phyloP scores from a whole-genome alignment of 2,888 invertebrate species.

The Tubiluchus corallicola region DNA sequence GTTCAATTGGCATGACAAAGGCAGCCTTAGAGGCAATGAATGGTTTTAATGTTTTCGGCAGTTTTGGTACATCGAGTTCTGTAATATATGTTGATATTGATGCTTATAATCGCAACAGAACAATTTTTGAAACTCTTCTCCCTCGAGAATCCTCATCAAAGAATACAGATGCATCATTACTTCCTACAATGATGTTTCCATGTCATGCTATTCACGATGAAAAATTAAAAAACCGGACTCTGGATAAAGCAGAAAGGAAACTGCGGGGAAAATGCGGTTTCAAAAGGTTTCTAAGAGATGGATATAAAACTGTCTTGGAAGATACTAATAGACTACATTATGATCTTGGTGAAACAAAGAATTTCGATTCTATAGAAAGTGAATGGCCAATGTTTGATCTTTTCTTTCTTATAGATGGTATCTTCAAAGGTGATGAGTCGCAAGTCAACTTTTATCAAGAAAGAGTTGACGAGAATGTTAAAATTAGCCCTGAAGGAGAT shows the following conservation, averaged over 20 bases:
- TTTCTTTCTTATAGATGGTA: conserved; percentile 17
- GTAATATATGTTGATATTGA: conserved; percentile 98
- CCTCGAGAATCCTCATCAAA: conserved; percentile 96
- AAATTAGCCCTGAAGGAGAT: conserved; percentile 34
- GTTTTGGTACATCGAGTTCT: conserved; percentile 91
- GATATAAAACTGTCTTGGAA: conserved; percentile 72
- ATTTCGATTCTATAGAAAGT: conserved; percentile 86
- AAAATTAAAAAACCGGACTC: conserved; percentile 61
- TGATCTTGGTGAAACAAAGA: conserved; percentile 74
- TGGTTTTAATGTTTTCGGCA: conserved; percentile 93
- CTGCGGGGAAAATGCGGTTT: conserved; percentile 79
- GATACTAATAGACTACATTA: conserved; percentile 60
- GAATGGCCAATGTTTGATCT: conserved; percentile 93
- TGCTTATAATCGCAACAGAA: conserved; percentile 94
- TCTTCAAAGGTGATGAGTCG: conserved; percentile 44
- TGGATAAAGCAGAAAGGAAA: conserved; percentile 63
- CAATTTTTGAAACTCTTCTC: conserved; percentile 92
- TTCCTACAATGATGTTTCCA: conserved; percentile 89
- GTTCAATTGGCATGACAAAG: conserved; percentile 92
- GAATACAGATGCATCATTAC: conserved; percentile 79
- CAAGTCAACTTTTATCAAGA: conserved; percentile 83
- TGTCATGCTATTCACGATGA: conserved; percentile 96
- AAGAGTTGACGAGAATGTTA: too few species aligned
- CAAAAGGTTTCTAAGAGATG: conserved; percentile 82
- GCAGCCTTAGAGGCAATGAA: conserved; percentile 96